These are phyloP conservation scores for Varanus komodoensis DNA, from an alignment of 2,113 vertebrate genomes.

Conservation along the genomic window DNA sequence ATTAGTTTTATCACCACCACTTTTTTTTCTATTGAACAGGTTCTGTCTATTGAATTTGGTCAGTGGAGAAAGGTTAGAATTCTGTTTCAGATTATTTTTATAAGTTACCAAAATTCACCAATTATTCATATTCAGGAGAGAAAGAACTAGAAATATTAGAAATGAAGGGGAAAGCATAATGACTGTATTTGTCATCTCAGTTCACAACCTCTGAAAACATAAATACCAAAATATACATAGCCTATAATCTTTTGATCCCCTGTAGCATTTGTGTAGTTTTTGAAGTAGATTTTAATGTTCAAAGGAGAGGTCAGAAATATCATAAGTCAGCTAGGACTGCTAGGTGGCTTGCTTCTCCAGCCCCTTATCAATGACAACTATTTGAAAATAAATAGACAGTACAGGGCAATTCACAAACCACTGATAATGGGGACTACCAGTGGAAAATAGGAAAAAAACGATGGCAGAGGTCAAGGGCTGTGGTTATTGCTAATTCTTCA, in stretches of 20 bases:
- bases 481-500: neutral
- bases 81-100: too few relatives aligned
- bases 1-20: too few relatives aligned
- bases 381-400: neutral
- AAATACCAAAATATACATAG: too few relatives aligned
- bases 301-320: neutral
- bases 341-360: neutral
- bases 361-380: neutral
- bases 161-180: too few relatives aligned
- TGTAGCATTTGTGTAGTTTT: neutral
- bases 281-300: neutral
- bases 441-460: neutral
- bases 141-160: too few relatives aligned
- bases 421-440: neutral
- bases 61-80: too few relatives aligned
- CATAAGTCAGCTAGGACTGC: neutral
- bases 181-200: too few relatives aligned
- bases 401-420: neutral
- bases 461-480: neutral
- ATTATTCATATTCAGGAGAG: too few relatives aligned
- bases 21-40: too few relatives aligned
- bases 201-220: neutral
- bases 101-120: too few relatives aligned
- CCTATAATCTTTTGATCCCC: neutral
- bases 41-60: too few relatives aligned